phyloP scores from a whole-genome alignment of 2,797 vertebrate species.

The Tauraco hartlaubi region DNA sequence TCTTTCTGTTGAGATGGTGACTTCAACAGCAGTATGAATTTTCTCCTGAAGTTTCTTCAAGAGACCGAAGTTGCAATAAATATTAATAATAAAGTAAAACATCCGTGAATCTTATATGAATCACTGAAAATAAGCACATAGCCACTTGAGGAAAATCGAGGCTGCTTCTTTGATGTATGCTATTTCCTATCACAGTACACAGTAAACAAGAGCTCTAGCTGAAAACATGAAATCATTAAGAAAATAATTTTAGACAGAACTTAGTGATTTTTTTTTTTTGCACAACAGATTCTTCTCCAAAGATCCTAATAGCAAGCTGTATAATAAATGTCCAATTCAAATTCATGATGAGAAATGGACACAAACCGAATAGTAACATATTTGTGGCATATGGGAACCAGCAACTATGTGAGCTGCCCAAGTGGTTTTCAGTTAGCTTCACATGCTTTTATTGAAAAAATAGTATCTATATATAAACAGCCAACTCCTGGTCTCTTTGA shows the following conservation, averaged over 20 bases:
- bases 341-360: background rate
- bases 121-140: background rate
- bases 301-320: background rate
- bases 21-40: background rate
- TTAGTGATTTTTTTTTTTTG: background rate
- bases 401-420: background rate
- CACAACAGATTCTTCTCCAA: background rate
- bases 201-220: background rate
- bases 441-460: background rate
- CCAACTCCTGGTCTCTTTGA: background rate
- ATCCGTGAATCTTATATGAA: background rate
- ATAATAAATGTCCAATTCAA: background rate
- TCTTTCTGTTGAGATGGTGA: background rate
- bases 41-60: background rate
- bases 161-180: background rate
- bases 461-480: background rate
- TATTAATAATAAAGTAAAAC: background rate
- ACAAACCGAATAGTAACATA: constrained; percentile 2
- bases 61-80: background rate
- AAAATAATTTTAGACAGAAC: background rate
- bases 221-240: background rate
- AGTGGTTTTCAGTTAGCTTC: background rate
- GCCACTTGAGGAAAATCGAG: background rate
- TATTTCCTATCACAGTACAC: background rate
- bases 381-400: background rate